phyloP scores from a whole-genome alignment of 2,888 invertebrate genomes.

The Cecidostiba fungosa region DNA sequence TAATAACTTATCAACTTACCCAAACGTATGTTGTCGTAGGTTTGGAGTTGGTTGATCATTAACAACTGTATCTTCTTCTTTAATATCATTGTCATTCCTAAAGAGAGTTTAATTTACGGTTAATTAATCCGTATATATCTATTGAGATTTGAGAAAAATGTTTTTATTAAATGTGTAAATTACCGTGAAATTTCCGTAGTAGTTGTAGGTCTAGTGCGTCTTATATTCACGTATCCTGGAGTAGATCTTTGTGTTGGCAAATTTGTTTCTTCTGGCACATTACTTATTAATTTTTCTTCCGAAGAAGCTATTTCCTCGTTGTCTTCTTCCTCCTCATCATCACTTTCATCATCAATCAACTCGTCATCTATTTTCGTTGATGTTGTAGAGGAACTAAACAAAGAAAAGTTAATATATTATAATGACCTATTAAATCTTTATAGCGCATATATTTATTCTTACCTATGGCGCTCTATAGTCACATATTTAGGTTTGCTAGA shows the following conservation, averaged over 20 bases:
- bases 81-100: conserved; percentile 58
- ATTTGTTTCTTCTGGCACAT: conserved; percentile 69
- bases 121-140: conserved; percentile 3
- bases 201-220: conserved; percentile 74
- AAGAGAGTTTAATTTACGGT: not conserved
- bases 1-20: conserved; percentile 22
- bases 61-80: conserved; percentile 40
- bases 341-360: conserved; percentile 72
- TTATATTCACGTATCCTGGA: conserved; percentile 76
- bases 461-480: conserved; percentile 86
- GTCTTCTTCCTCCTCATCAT: conserved; percentile 78
- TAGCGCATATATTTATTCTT: conserved; percentile 67
- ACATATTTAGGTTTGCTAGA: conserved; percentile 85
- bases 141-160: conserved; percentile 45
- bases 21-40: conserved; percentile 11
- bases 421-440: not conserved
- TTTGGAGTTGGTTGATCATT: conserved; percentile 1
- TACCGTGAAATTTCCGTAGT: conserved; percentile 70
- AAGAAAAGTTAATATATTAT: conserved; percentile 19
- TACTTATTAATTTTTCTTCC: conserved; percentile 73
- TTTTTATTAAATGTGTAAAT: conserved; percentile 46
- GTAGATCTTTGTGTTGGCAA: conserved; percentile 70
- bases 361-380: conserved; percentile 45
- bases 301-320: conserved; percentile 79
- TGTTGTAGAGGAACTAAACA: conserved; percentile 47